These are phyloP conservation scores for Napeogenes sylphis DNA, from an alignment of 2,888 invertebrate species.

Conservation along the genomic window DNA sequence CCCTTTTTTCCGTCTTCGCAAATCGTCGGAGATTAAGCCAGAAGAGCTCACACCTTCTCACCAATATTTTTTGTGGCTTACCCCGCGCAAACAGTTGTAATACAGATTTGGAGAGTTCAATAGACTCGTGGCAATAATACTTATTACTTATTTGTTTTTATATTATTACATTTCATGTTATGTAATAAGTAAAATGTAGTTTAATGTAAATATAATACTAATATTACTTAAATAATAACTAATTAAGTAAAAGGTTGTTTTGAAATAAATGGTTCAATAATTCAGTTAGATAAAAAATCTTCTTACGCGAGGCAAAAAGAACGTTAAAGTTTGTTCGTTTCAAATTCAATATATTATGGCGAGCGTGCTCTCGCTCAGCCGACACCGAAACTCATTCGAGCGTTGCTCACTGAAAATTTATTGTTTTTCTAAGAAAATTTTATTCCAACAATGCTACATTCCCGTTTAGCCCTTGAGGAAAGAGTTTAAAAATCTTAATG, in stretches of 20 bases:
- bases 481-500: slow-evolving; percentile 63
- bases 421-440: slow-evolving; percentile 78
- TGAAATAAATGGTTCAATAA: slow-evolving; percentile 67
- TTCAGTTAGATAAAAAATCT: slow-evolving; percentile 65
- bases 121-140: slow-evolving; percentile 45
- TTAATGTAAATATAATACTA: too few species aligned
- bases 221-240: too few species aligned
- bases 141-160: slow-evolving; percentile 28
- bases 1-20: slow-evolving; percentile 74
- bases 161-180: slow-evolving; percentile 42
- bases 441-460: slow-evolving; percentile 61
- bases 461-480: slow-evolving; percentile 52
- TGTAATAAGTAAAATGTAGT: too few species aligned
- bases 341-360: slow-evolving; percentile 78
- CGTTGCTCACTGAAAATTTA: slow-evolving; percentile 74
- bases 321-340: slow-evolving; percentile 76
- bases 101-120: slow-evolving; percentile 60
- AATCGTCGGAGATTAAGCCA: slow-evolving; percentile 73
- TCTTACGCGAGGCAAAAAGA: slow-evolving; percentile 65
- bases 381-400: slow-evolving; percentile 77
- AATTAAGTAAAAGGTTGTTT: background rate
- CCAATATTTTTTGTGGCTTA: slow-evolving; percentile 69
- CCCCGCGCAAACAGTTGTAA: slow-evolving; percentile 57
- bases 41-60: slow-evolving; percentile 69
- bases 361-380: slow-evolving; percentile 75